Conservation (phyloP, 2,888 invertebrate genomes). For the Ryuthela nishihirai region DNA sequence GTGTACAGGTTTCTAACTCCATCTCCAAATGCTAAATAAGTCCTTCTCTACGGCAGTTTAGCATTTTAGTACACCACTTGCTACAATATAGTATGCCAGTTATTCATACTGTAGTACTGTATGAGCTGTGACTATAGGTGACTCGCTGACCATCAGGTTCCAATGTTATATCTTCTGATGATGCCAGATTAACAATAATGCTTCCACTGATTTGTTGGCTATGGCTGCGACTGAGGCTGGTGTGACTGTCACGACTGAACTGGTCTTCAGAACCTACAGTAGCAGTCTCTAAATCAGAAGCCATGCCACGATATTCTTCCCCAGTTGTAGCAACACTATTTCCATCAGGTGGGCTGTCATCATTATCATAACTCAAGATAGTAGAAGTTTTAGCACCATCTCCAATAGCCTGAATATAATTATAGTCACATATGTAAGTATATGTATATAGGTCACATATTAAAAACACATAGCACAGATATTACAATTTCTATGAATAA, state of each 20-base stretch:
- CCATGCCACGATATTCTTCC: constrained; percentile 24
- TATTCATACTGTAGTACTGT: constrained; percentile 41
- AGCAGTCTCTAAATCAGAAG: constrained; percentile 19
- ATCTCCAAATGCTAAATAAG: no score
- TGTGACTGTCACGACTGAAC: constrained; percentile 26
- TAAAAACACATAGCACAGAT: no score
- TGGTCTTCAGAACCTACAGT: constrained; percentile 23
- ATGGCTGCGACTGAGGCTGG: constrained; percentile 26
- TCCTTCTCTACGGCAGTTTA: no score
- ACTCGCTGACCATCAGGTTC: constrained; percentile 43
- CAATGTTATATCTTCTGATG: constrained; percentile 42
- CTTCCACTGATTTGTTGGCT: constrained; percentile 32
- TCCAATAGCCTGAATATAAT: constrained; percentile 24
- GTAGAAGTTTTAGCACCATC: constrained; percentile 28
- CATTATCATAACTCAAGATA: constrained; percentile 27
- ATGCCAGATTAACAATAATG: constrained; percentile 40
- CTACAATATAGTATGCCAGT: background rate
- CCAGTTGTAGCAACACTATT: constrained; percentile 34
- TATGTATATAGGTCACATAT: no score
- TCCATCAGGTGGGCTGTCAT: constrained; percentile 35
- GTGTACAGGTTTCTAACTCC: no score
- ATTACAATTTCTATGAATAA: no score
- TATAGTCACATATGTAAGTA: no score
- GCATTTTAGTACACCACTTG: no score
- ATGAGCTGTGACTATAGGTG: constrained; percentile 43